Evolutionary conservation across 1,140 invertebrate genomes (phyloP).

Genomic region (Frieseomelitta varia): DNA sequence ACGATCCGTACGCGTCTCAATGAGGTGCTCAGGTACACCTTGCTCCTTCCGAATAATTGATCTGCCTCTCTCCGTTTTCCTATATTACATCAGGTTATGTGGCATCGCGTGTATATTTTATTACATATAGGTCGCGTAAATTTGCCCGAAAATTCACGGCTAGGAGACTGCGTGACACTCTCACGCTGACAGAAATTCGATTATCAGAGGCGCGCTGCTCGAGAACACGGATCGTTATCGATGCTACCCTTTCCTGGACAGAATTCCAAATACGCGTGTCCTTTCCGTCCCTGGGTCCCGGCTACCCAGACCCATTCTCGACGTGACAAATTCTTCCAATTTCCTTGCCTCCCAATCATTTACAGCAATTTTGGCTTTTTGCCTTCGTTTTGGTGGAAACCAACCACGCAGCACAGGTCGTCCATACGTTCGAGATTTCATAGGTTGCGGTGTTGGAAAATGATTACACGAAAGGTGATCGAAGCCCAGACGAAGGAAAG

Average conservation of each 20-base stretch:
- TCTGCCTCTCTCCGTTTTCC: background rate
- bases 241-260: constrained; percentile 30
- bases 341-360: background rate
- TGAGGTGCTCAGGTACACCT: background rate
- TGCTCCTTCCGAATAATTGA: background rate
- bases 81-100: background rate
- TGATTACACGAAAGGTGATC: background rate
- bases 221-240: constrained; percentile 46
- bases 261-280: background rate
- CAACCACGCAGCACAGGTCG: background rate
- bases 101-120: background rate
- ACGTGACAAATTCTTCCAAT: background rate
- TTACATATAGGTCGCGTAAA: background rate
- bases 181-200: constrained; percentile 37
- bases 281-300: background rate
- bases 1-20: background rate
- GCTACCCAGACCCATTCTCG: background rate
- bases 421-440: background rate
- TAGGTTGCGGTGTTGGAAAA: background rate
- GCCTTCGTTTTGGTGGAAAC: background rate
- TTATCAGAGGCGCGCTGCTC: background rate
- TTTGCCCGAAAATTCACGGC: background rate
- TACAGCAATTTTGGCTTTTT: background rate
- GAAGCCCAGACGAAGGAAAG: background rate
- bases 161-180: background rate